Conservation (phyloP, 2,797 vertebrate species). For the Balearica regulorum region DNA sequence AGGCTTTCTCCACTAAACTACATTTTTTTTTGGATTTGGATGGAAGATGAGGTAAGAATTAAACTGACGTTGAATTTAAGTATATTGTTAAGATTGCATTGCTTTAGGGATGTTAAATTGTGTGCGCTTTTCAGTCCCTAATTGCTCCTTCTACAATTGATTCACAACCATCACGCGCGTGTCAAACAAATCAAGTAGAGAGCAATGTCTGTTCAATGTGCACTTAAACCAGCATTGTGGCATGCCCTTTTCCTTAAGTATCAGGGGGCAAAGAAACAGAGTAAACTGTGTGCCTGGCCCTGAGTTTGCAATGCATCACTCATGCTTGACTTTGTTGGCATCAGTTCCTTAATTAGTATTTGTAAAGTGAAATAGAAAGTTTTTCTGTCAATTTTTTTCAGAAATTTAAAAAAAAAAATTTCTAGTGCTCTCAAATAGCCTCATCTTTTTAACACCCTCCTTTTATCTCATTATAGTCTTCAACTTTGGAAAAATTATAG, state of each 20-base stretch:
- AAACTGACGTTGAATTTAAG: not conserved
- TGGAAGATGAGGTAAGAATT: not conserved
- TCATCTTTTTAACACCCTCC: not conserved
- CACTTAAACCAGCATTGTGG: not conserved
- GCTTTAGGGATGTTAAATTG: not conserved
- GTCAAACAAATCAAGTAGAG: not conserved
- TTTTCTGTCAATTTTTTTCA: not conserved
- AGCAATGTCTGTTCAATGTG: not conserved
- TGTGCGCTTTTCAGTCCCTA: not conserved
- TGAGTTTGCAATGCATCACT: not conserved
- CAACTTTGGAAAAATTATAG: not conserved
- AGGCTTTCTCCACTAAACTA: not conserved
- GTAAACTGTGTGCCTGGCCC: not conserved
- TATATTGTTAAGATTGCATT: not conserved
- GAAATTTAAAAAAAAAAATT: not conserved
- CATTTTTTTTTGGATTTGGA: not conserved
- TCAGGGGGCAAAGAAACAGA: not conserved
- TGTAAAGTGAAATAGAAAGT: not conserved
- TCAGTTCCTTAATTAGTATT: not conserved
- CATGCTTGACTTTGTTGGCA: not conserved
- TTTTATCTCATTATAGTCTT: not conserved
- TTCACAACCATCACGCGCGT: rapidly evolving
- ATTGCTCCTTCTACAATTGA: not conserved
- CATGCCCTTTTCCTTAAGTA: not conserved
- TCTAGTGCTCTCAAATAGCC: not conserved